phyloP scores from a whole-genome alignment of 2,797 vertebrate species.

The Gila robusta region DNA sequence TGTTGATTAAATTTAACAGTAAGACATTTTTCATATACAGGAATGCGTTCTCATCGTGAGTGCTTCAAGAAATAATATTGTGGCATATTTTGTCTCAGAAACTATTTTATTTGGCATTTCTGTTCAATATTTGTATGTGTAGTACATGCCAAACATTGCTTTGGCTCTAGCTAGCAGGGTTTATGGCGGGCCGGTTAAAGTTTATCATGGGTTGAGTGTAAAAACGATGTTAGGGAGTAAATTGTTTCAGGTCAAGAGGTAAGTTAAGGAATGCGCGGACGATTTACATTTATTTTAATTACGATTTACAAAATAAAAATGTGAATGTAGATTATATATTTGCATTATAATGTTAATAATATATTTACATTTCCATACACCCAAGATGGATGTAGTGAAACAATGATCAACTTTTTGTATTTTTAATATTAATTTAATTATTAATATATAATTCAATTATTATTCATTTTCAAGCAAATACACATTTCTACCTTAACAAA shows the following conservation, averaged over 20 bases:
- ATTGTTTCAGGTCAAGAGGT: conserved; percentile 1
- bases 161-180: neutral
- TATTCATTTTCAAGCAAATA: neutral
- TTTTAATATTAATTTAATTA: no score
- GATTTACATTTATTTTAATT: neutral
- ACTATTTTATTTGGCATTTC: neutral
- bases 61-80: neutral
- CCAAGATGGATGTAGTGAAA: neutral
- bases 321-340: neutral
- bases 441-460: neutral
- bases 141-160: neutral
- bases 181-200: neutral
- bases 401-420: neutral
- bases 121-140: neutral
- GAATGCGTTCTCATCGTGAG: neutral
- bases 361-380: neutral
- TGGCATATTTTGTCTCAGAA: neutral
- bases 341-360: neutral
- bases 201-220: neutral
- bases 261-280: neutral
- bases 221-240: neutral
- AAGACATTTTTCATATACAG: neutral
- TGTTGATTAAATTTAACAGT: neutral
- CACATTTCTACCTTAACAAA: neutral
- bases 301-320: neutral